Base-by-base conservation (phyloP, 2,888 invertebrate genomes). In the Chloromyia formosa region DNA sequence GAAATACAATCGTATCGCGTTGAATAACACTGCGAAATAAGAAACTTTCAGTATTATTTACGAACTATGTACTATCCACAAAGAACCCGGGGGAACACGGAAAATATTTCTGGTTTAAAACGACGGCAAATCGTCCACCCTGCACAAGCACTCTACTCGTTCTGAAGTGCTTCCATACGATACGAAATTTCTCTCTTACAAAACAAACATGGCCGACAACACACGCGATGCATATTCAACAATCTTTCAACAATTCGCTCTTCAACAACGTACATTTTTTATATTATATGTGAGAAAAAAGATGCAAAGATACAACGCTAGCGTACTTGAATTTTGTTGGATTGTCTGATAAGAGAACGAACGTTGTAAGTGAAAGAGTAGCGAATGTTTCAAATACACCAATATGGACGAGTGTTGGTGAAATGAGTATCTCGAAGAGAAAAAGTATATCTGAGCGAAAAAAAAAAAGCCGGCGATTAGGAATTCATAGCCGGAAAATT, bases 121-220 rank as follows among this genome's bases (percentile, higher is more conserved):
- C 27, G 35, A 71, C 27, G 71, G 71, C 56, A 53, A 71, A 2
- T 35, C 71, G 56, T 71, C 71, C 71, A 71, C 71, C 58, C 71
- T 56, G 40, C 42, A 40, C 71, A 58, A 58, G 56, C 71, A 71
- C 71, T 71, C 71, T 71, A 71, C 71, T 71, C 71, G 71, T 71
- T 71, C 71, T 71, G 71, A 71, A 71, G 58, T 71, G 22, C 20
- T 40, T 27, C 35, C 16, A 0, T n/a, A 23, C 20, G 16, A n/a
- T 5, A 4, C 22, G 58, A 71, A 71, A 56, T 64, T 56, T 71
- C n/a, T 71, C 71, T 71, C 71, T 71, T 71, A 42, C 56, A 40
- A 71, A 71, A 71, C 42, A 56, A 71, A 56, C 14, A 71, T 71
- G 71, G 71, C 71, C 56, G 54, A 23, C 27, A 35, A n/a, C n/a